Conservation (phyloP, 2,113 vertebrate genomes). For the Corythoichthys haematopterus region DNA sequence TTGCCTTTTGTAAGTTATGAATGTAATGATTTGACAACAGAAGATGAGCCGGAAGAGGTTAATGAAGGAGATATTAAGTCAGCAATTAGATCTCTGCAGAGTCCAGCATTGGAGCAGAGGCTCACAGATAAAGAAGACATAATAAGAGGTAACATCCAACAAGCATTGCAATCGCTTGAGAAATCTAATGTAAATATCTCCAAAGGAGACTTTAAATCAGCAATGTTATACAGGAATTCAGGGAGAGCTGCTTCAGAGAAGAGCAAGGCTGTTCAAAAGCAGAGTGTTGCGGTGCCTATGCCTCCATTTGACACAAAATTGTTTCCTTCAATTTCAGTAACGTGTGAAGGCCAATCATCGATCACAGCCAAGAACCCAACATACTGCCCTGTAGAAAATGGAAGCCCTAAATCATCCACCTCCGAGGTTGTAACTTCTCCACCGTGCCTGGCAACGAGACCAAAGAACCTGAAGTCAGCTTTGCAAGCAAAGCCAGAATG, state of each 20-base stretch:
- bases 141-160: constrained; percentile 80
- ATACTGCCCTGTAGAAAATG: constrained; percentile 47
- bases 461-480: constrained; percentile 57
- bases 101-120: constrained; percentile 76
- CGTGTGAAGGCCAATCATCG: constrained; percentile 66
- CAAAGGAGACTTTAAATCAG: constrained; percentile 84
- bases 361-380: constrained; percentile 55
- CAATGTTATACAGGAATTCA: constrained; percentile 85
- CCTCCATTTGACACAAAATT: constrained; percentile 79
- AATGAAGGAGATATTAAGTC: constrained; percentile 84
- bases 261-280: constrained; percentile 72
- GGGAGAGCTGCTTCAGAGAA: constrained; percentile 72
- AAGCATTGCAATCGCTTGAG: constrained; percentile 79
- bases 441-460: constrained; percentile 48
- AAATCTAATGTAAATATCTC: constrained; percentile 86
- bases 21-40: constrained; percentile 70
- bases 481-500: constrained; percentile 68
- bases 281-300: constrained; percentile 71
- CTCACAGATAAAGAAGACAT: constrained; percentile 81
- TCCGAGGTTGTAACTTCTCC: constrained; percentile 38
- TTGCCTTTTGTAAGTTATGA: constrained; percentile 67
- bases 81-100: constrained; percentile 81
- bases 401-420: constrained; percentile 38
- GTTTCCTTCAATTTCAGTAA: constrained; percentile 94
- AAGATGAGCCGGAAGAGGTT: constrained; percentile 74